Evolutionary conservation across 2,113 vertebrate genomes (phyloP).

Genomic region (Ceyx margarethae): DNA sequence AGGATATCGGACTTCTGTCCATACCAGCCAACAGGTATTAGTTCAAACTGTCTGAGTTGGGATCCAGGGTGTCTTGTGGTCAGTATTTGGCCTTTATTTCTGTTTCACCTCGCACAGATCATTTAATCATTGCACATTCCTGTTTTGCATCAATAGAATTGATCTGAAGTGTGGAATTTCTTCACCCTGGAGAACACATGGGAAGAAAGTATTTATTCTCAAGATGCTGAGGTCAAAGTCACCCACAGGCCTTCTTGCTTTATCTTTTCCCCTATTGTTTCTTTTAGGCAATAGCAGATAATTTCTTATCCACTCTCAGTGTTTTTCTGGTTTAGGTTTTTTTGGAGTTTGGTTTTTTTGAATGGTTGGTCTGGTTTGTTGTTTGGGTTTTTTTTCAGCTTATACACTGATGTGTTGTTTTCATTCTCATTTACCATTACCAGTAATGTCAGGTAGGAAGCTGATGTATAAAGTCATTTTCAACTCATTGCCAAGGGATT

Average conservation of each 20-base stretch:
- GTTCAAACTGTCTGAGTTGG: not conserved
- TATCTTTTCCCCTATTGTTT: not conserved
- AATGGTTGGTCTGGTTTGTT: not conserved
- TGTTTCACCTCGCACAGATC: not conserved
- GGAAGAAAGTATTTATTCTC: not conserved
- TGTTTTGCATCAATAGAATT: not conserved
- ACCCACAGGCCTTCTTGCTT: not conserved
- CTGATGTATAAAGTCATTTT: not conserved
- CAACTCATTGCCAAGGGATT: constrained; percentile 4
- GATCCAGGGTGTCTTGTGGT: not conserved
- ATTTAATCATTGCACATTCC: not conserved
- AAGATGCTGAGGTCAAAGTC: not conserved
- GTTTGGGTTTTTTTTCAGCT: not conserved
- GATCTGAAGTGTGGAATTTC: not conserved
- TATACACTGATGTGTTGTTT: not conserved
- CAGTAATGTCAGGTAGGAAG: not conserved
- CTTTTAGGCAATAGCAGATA: not conserved
- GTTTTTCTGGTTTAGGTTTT: not conserved
- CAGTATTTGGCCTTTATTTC: not conserved
- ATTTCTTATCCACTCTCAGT: not conserved
- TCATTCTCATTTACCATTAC: not conserved
- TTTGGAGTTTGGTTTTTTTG: not conserved
- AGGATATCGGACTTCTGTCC: not conserved
- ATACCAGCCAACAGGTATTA: not conserved
- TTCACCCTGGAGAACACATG: not conserved